Evolutionary conservation across 2,797 vertebrate species (phyloP), one percentile per base, ranked within the genome.

Genomic region (Ctenosaura bakeri): DNA sequence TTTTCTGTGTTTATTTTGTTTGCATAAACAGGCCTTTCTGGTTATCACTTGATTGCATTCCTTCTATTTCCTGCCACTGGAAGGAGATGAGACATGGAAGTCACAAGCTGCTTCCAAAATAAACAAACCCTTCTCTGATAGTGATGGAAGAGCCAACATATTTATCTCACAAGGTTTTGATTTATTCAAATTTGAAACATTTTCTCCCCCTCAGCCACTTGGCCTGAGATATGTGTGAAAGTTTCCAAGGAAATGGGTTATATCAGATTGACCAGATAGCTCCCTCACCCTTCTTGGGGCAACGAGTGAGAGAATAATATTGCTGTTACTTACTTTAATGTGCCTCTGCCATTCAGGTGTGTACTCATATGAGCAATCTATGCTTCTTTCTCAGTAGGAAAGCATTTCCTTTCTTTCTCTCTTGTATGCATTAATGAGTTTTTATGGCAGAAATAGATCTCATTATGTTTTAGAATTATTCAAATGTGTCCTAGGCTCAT

Each of bases 21-120:
- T 95, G 93, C 83, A 69, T 92, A 92, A 89, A 80, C 71, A 90
- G 90, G 80, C 85, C 90, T 94, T 92, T 82, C 87, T 89, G 89
- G 89, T 94, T 94, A 90, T 93, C 94, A 93, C 91, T 93, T 93
- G 91, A 94, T 93, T 92, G 85, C 92, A 94, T 95, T 95, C 94
- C 90, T 85, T 6, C 1, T 76, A 52, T 92, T 96, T 95, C 93
- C 93, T 94, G 90, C 83, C 92, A 87, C 90, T 95, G 92, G 89
- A 89, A 89, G 83, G 89, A 95, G 92, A 88, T 92, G 88, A 94
- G 93, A 94, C 93, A 94, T 56, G 71, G 87, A 94, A 59, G 82
- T 59, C 89, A 90, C 92, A 92, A 94, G 83, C 86, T 90, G 94
- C 66, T 92, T 95, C 94, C 93, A 95, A 94, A 82, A 89, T 79